A percentile compares a stretch with the other conserved stretches of the same genome.
These are phyloP conservation scores for Drosophila paulistorum DNA, from an alignment of 1,140 invertebrate genomes.

Conservation along the genomic window DNA sequence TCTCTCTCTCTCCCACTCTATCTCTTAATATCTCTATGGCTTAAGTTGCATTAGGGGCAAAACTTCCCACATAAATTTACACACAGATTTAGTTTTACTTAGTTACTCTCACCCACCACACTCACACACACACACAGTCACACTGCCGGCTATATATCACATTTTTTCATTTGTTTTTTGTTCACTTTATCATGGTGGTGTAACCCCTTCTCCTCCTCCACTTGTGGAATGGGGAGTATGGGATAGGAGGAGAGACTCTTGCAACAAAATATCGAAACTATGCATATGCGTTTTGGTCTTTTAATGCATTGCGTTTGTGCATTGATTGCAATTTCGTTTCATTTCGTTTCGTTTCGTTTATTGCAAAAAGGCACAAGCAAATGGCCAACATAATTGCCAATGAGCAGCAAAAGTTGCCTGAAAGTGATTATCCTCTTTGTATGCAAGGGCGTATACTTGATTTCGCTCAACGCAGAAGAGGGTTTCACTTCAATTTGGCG, in stretches of 20 bases:
- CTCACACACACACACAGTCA: slow-evolving; percentile 20
- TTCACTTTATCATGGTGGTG: not conserved
- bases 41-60: slow-evolving; percentile 24
- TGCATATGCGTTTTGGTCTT: slow-evolving; percentile 6
- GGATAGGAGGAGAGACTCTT: slow-evolving; percentile 20
- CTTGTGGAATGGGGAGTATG: slow-evolving; percentile 8
- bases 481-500: too few relatives aligned
- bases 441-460: not conserved
- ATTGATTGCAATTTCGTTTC: slow-evolving; percentile 47
- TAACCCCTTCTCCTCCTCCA: slow-evolving; percentile 50
- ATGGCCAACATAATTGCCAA: slow-evolving; percentile 40
- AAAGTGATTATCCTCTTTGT: not conserved
- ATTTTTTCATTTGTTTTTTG: slow-evolving; percentile 27
- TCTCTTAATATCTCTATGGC: too few relatives aligned
- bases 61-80: slow-evolving; percentile 75
- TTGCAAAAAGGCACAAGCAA: slow-evolving; percentile 44
- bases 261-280: slow-evolving; percentile 43
- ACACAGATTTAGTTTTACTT: slow-evolving; percentile 41
- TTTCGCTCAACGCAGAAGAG: not conserved
- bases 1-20: too few relatives aligned
- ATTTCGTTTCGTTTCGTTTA: slow-evolving; percentile 27
- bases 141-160: slow-evolving; percentile 58
- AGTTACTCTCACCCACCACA: slow-evolving; percentile 22
- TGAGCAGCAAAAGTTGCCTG: slow-evolving; percentile 1
- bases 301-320: slow-evolving; percentile 31